These are phyloP conservation scores for Holotrichia oblita DNA, from an alignment of 1,140 invertebrate genomes.

Conservation along the genomic window DNA sequence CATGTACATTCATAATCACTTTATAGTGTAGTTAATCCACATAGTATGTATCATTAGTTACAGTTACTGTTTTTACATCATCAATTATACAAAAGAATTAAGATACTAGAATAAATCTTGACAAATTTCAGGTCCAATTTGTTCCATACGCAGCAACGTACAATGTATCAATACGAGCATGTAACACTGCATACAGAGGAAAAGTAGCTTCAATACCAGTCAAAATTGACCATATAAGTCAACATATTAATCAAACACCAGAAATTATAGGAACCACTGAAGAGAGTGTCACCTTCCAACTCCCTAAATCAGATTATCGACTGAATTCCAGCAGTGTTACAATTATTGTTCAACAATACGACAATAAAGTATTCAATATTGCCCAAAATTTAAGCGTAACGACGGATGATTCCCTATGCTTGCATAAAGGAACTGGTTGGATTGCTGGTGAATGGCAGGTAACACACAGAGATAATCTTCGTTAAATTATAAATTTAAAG, in stretches of 20 bases:
- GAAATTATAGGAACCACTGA: background rate
- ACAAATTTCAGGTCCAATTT: background rate
- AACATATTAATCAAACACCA: slow-evolving; percentile 6
- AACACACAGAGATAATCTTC: background rate
- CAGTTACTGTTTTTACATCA: background rate
- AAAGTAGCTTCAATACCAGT: background rate
- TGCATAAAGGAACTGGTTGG: background rate
- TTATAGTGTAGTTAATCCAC: too few species aligned
- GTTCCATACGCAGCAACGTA: background rate
- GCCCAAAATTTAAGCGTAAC: background rate
- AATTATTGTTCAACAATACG: background rate
- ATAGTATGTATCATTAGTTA: background rate
- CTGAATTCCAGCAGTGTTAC: background rate
- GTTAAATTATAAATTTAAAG: background rate
- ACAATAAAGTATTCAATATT: background rate
- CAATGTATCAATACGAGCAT: background rate
- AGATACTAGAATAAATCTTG: background rate
- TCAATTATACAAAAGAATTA: background rate
- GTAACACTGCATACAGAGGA: background rate
- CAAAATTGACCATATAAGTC: slow-evolving; percentile 32
- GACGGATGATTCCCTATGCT: background rate
- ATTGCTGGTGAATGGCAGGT: background rate
- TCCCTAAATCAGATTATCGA: slow-evolving; percentile 5
- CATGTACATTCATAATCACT: too few species aligned
- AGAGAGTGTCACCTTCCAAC: background rate